Percentiles rank a stretch among this genome's conserved stretches.
Conservation (phyloP, 2,797 vertebrate genomes). For the Acrocephalus scirpaceus region DNA sequence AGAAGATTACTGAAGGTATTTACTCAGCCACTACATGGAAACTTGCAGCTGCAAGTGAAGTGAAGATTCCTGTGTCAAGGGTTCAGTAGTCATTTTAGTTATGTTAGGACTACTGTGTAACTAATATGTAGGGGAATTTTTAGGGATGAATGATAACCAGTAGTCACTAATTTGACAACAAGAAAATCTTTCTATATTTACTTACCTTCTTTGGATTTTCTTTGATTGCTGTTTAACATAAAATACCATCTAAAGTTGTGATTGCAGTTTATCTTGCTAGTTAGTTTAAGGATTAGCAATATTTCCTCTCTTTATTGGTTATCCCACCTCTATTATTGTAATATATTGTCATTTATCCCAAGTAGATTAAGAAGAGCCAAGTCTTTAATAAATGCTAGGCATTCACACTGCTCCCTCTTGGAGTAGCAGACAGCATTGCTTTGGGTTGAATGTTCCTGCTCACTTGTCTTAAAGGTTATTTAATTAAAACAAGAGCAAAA, state of each 20-base stretch:
- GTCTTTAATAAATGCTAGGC: neutral
- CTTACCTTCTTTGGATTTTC: neutral
- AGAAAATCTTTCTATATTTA: neutral
- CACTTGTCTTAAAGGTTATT: conserved; percentile 37
- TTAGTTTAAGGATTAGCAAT: neutral
- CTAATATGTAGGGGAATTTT: neutral
- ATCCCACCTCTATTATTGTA: neutral
- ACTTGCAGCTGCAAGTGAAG: neutral
- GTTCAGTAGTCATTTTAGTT: neutral
- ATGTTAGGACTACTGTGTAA: neutral
- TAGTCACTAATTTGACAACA: neutral
- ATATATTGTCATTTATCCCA: neutral
- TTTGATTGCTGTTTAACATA: neutral
- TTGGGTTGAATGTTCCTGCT: neutral
- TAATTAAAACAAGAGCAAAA: conserved; percentile 38
- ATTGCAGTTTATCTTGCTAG: neutral
- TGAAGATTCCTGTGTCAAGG: neutral
- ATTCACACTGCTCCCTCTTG: neutral
- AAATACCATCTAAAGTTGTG: neutral
- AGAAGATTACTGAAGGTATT: neutral
- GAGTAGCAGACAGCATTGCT: neutral
- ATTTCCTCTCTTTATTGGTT: neutral
- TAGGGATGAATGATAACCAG: neutral
- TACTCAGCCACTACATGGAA: neutral
- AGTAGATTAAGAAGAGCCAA: neutral